A percentile compares a stretch with the other conserved stretches of the same genome.
phyloP scores from a whole-genome alignment of 2,888 invertebrate genomes.

The Ditylenchus weischeri region DNA sequence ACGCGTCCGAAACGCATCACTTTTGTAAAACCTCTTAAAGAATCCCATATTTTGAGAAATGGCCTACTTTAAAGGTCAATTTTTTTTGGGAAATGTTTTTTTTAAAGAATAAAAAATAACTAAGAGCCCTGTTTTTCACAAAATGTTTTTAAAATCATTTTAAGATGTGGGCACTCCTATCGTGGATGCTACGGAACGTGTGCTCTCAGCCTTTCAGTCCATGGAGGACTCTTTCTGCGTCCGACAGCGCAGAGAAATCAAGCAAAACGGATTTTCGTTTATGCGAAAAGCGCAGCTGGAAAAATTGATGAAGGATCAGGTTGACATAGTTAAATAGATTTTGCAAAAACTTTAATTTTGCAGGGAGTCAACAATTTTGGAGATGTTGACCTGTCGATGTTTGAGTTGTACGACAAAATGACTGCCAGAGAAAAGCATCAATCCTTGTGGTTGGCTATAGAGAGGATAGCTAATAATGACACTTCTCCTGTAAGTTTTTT shows the following conservation, averaged over 20 bases:
- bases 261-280: constrained; percentile 26
- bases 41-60: too few species aligned
- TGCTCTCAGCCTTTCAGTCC: constrained; percentile 24
- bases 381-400: constrained; percentile 20
- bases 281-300: constrained; percentile 24
- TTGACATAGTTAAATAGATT: neutral
- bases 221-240: constrained; percentile 24
- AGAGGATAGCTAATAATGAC: constrained; percentile 24
- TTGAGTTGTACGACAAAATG: constrained; percentile 29
- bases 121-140: too few species aligned
- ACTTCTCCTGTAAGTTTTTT: constrained; percentile 8
- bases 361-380: neutral
- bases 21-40: too few species aligned
- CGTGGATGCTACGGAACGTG: constrained; percentile 27
- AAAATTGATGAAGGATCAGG: constrained; percentile 24
- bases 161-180: constrained; percentile 24
- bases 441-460: constrained; percentile 28
- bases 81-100: too few species aligned
- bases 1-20: too few species aligned
- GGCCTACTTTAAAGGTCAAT: too few species aligned
- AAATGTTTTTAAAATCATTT: neutral
- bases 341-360: neutral
- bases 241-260: constrained; percentile 13
- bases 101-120: too few species aligned
- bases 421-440: constrained; percentile 21